These are phyloP conservation scores for Prietella phreatophila DNA, from an alignment of 2,113 vertebrate species.

Conservation along the genomic window DNA sequence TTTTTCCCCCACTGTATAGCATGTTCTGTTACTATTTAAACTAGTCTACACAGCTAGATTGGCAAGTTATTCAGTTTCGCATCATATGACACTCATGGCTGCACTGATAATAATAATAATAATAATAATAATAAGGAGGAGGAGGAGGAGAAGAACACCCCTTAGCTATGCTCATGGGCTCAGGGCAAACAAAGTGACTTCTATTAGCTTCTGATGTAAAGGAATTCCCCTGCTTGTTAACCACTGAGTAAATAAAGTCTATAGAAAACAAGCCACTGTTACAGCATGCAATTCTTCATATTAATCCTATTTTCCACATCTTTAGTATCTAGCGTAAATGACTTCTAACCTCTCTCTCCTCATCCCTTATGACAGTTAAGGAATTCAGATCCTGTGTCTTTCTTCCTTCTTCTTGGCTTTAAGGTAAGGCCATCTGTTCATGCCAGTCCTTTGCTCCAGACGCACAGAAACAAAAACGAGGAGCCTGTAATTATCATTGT, in stretches of 20 bases:
- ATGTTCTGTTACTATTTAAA: not conserved
- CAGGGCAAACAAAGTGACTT: not conserved
- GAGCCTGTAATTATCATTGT: conserved; percentile 77
- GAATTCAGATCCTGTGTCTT: conserved; percentile 54
- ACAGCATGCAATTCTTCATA: conserved; percentile 53
- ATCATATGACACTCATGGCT: not conserved
- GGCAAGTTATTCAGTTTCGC: not conserved
- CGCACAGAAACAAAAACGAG: conserved; percentile 63
- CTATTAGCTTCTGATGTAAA: not conserved
- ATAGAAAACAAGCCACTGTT: conserved; percentile 57
- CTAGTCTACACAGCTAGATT: not conserved
- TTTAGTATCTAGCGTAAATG: conserved; percentile 54
- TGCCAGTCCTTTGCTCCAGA: conserved; percentile 61
- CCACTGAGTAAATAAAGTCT: not conserved
- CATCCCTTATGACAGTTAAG: conserved; percentile 60
- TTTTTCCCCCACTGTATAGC: too few relatives aligned
- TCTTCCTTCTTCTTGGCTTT: conserved; percentile 65
- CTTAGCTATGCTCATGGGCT: not conserved
- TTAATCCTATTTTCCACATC: conserved; percentile 67
- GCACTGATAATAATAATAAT: not conserved
- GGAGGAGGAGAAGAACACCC: not conserved
- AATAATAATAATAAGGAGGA: not conserved
- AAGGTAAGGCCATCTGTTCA: conserved; percentile 65
- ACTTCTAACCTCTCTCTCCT: conserved; percentile 52
- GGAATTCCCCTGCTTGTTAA: not conserved